Evolutionary conservation across 2,888 invertebrate genomes (phyloP), one percentile per base, ranked within the genome.

Genomic region (Mamestra brassicae): DNA sequence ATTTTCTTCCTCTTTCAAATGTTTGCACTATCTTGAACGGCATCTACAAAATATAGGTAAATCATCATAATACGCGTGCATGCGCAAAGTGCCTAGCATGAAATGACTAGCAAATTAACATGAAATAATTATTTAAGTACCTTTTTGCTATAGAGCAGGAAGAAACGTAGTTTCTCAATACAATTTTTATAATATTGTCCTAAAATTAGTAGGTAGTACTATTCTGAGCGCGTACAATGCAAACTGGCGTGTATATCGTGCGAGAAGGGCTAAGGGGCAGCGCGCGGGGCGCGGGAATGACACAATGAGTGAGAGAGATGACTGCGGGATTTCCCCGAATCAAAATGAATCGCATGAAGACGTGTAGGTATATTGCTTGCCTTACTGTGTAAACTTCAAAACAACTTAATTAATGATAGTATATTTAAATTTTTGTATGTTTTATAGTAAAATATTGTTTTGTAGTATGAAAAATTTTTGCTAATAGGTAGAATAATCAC

Each of bases 1-100:
- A 38, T 6, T 13, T 62, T 62, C 26, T 62, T 13, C 62, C 62
- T 62, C 62, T 62, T 62, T 62, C 62, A 62, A 13, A 11, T 11
- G 62, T 62, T 11, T 62, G 62, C 45, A 62, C 62, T 8, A 45
- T 62, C n/a, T 62, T 62, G 45, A 62, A 62, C 45, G 62, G 62
- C 62, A 62, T 62, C 62, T 45, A 61, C 61, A 61, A 61, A 60
- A 38, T 60, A 61, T n/a, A 45, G 42, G 38, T n/a, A n/a, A n/a
- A n/a, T n/a, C n/a, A n/a, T n/a, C n/a, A n/a, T n/a, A n/a, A n/a
- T n/a, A n/a, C n/a, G n/a, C n/a, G n/a, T n/a, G n/a, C n/a, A n/a
- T n/a, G n/a, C n/a, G n/a, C n/a, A n/a, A n/a, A n/a, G n/a, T n/a
- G n/a, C n/a, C n/a, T n/a, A n/a, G n/a, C n/a, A n/a, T n/a, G n/a